Percentiles rank a stretch among this genome's conserved stretches.
Evolutionary conservation across 2,797 vertebrate species (phyloP).

Genomic region (Mormyrops boulengeri): DNA sequence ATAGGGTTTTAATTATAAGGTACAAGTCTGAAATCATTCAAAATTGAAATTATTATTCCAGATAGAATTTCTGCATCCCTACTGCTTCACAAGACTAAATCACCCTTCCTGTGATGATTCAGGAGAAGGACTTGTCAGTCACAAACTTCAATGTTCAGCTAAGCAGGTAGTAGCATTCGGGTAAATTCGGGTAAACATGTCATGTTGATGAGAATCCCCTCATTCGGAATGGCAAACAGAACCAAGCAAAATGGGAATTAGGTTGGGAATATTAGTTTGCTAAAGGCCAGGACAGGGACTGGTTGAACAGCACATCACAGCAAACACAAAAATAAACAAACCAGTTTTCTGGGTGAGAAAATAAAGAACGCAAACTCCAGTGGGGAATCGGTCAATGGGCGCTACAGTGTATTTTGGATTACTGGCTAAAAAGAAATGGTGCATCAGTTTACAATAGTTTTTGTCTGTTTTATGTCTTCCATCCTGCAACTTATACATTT

Average conservation of each 20-base stretch:
- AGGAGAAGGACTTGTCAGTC: not conserved
- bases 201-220: not conserved
- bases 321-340: not conserved
- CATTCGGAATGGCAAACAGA: not conserved
- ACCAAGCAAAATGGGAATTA: not conserved
- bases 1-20: not conserved
- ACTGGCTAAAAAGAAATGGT: not conserved
- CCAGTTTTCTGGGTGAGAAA: not conserved
- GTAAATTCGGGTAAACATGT: not conserved
- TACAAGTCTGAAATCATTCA: not conserved
- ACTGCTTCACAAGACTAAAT: not conserved
- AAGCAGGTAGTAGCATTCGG: not conserved
- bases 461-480: not conserved
- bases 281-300: not conserved
- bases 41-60: not conserved
- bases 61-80: not conserved
- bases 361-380: not conserved
- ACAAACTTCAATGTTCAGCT: not conserved
- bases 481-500: not conserved
- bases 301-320: not conserved
- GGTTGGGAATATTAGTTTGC: not conserved
- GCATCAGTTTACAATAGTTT: not conserved
- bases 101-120: not conserved
- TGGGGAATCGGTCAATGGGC: not conserved
- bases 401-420: not conserved